A percentile compares a stretch with the other conserved stretches of the same genome.
phyloP scores from a whole-genome alignment of 1,140 invertebrate species.

The Drosophila azteca region DNA sequence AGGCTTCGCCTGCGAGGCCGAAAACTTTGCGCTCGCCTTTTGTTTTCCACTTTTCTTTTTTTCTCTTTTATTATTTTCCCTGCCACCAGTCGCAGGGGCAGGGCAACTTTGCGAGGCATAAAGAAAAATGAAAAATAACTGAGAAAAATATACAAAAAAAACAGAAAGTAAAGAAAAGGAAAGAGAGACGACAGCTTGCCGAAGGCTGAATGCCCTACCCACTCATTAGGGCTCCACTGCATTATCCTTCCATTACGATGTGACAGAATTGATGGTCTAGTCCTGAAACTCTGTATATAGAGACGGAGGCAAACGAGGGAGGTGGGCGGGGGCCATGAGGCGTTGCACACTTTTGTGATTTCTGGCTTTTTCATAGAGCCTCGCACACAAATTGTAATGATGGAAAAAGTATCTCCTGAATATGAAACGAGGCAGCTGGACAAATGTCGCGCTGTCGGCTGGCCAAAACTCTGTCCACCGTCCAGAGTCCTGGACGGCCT shows the following conservation, averaged over 20 bases:
- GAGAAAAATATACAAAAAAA: constrained; percentile 25
- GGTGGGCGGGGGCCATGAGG: too few species aligned
- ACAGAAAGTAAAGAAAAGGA: background rate
- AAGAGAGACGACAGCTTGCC: constrained; percentile 15
- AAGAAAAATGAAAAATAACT: constrained; percentile 62
- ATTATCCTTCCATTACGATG: too few species aligned
- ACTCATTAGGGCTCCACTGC: background rate
- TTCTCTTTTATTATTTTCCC: constrained; percentile 15
- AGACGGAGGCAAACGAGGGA: too few species aligned
- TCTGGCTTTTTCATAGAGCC: constrained; percentile 46
- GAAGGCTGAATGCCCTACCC: constrained; percentile 15
- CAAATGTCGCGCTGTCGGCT: constrained; percentile 53
- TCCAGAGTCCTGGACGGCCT: background rate
- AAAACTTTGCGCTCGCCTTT: constrained; percentile 67
- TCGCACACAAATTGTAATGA: constrained; percentile 54
- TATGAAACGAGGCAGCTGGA: constrained; percentile 81
- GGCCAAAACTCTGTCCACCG: constrained; percentile 16
- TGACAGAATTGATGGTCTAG: constrained; percentile 13
- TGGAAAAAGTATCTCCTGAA: constrained; percentile 73
- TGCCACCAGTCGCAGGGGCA: constrained; percentile 33
- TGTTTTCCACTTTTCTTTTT: constrained; percentile 29
- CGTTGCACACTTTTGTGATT: constrained; percentile 58
- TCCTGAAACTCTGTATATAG: background rate
- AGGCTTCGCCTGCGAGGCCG: constrained; percentile 28
- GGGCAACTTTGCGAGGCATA: constrained; percentile 46